These are phyloP conservation scores for Hylyphantes graminicola DNA, from an alignment of 1,140 invertebrate genomes.

Conservation along the genomic window DNA sequence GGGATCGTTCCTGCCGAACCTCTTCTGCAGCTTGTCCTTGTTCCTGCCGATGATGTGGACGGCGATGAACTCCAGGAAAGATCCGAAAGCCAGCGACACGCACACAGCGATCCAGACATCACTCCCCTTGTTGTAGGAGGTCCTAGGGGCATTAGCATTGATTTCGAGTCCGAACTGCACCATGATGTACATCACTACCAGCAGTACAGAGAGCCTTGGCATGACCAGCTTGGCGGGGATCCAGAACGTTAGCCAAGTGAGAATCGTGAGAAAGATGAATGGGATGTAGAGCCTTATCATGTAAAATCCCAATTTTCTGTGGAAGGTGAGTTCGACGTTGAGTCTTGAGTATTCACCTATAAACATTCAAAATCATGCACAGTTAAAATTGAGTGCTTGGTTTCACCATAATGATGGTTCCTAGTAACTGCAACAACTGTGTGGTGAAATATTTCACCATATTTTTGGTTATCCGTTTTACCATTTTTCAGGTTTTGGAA, in stretches of 20 bases:
- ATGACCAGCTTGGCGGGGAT: slow-evolving; percentile 21
- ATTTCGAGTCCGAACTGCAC: background rate
- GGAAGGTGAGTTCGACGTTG: background rate
- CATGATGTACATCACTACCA: slow-evolving; percentile 32
- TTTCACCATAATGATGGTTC: too few relatives aligned
- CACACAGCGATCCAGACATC: slow-evolving; percentile 39
- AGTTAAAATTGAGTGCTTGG: too few relatives aligned
- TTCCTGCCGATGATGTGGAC: slow-evolving; percentile 3
- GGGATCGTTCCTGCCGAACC: background rate
- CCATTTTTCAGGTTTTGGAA: too few relatives aligned
- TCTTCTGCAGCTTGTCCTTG: background rate
- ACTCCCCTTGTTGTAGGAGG: slow-evolving; percentile 29
- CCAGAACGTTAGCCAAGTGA: slow-evolving; percentile 38
- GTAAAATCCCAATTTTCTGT: slow-evolving; percentile 38
- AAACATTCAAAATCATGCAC: background rate
- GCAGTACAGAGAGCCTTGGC: slow-evolving; percentile 14
- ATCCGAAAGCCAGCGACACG: slow-evolving; percentile 23
- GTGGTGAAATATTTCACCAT: too few relatives aligned
- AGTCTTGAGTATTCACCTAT: slow-evolving; percentile 19
- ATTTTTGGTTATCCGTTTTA: too few relatives aligned
- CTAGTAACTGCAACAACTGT: too few relatives aligned
- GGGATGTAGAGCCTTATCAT: slow-evolving; percentile 34
- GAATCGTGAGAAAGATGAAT: slow-evolving; percentile 10
- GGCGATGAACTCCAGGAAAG: slow-evolving; percentile 31
- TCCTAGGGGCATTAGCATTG: background rate